phyloP scores from a whole-genome alignment of 1,140 invertebrate species.

The Harpegnathos saltator region DNA sequence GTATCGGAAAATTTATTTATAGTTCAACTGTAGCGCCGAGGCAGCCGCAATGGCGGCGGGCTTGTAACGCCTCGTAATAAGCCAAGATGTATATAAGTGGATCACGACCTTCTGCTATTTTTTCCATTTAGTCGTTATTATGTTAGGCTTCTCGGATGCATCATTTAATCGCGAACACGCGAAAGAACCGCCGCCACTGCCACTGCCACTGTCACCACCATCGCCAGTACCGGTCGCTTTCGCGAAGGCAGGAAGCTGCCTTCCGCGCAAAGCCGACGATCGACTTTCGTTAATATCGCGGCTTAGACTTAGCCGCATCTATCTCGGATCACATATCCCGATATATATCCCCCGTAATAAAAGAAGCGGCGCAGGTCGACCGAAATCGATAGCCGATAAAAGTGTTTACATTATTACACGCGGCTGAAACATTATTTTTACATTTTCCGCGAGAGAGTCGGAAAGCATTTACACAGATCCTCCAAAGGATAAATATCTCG shows the following conservation, averaged over 20 bases:
- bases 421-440: conserved; percentile 59
- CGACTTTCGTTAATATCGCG: conserved; percentile 16
- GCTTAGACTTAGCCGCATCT: conserved; percentile 20
- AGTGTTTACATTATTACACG: conserved; percentile 60
- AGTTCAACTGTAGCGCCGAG: conserved; percentile 54
- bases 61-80: conserved; percentile 60
- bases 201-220: too few relatives aligned
- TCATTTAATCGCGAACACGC: neutral
- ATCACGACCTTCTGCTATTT: conserved; percentile 64
- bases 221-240: too few relatives aligned
- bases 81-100: conserved; percentile 55
- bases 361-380: conserved; percentile 57
- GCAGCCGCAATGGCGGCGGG: conserved; percentile 31
- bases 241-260: neutral
- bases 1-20: conserved; percentile 68
- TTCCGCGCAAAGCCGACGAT: conserved; percentile 24
- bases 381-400: conserved; percentile 62
- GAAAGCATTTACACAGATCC: conserved; percentile 9
- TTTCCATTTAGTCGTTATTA: conserved; percentile 48
- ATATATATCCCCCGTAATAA: conserved; percentile 50
- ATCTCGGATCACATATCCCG: conserved; percentile 53
- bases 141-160: neutral
- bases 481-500: conserved; percentile 34
- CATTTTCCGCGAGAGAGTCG: conserved; percentile 22
- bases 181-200: neutral